Evolutionary conservation across 2,113 vertebrate genomes (phyloP).

Genomic region (Crocuta crocuta): DNA sequence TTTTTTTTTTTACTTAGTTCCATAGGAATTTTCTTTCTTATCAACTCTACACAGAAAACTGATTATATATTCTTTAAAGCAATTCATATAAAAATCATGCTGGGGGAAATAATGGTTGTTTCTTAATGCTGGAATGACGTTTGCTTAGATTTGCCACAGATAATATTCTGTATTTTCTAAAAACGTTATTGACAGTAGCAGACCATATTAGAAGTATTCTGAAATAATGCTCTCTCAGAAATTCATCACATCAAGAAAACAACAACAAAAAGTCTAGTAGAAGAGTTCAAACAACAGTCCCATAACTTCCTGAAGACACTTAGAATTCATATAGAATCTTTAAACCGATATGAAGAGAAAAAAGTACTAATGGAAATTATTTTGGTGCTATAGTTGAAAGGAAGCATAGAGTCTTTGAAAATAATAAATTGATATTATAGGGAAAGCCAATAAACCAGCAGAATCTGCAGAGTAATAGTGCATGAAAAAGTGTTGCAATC

Average conservation of each 20-base stretch:
- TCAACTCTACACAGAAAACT: not conserved
- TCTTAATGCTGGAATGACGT: not conserved
- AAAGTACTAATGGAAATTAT: not conserved
- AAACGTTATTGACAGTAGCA: not conserved
- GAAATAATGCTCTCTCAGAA: constrained; percentile 8
- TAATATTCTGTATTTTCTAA: not conserved
- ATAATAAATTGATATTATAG: not conserved
- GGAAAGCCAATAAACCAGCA: not conserved
- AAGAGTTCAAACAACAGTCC: not conserved
- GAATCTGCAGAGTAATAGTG: not conserved
- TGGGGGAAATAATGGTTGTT: not conserved
- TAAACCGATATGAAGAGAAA: not conserved
- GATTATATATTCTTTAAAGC: not conserved
- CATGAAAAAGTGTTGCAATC: not conserved
- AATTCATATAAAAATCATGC: not conserved
- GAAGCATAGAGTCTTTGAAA: not conserved
- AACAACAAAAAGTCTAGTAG: not conserved
- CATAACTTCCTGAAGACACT: not conserved
- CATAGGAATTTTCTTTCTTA: not conserved
- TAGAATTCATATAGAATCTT: not conserved
- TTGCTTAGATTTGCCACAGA: not conserved
- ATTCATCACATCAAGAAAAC: not conserved
- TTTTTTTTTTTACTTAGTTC: not conserved
- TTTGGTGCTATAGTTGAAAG: not conserved
- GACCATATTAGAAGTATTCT: not conserved